These are phyloP conservation scores for Hexactinellida sp. DNA, from an alignment of 37 sponge, comb jelly and placozoan genomes.

Conservation along the genomic window DNA sequence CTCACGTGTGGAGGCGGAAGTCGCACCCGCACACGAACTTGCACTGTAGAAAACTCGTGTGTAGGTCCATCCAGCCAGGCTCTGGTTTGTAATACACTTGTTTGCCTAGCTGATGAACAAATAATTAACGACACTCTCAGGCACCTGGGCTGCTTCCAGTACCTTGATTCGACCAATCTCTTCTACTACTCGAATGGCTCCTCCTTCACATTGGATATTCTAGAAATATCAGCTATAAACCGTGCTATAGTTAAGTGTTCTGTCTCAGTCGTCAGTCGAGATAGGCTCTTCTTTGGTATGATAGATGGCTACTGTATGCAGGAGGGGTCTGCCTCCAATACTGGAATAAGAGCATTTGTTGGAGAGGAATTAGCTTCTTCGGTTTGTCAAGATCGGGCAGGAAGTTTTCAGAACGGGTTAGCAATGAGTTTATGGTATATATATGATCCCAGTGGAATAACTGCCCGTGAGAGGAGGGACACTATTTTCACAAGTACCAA, in stretches of 20 bases:
- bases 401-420: not conserved
- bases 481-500: not conserved
- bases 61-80: slow-evolving; percentile 7
- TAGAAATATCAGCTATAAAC: not conserved
- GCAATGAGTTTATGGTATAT: not conserved
- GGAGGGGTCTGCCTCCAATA: not conserved
- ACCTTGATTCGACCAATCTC: not conserved
- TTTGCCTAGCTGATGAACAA: not conserved
- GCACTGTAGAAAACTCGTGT: slow-evolving; percentile 35
- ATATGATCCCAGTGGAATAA: not conserved
- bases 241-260: not conserved
- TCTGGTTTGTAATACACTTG: not conserved
- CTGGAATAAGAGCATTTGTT: not conserved
- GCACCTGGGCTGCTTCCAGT: not conserved
- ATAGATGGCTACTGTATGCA: not conserved
- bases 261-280: not conserved
- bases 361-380: not conserved
- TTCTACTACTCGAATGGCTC: not conserved
- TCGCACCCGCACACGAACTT: slow-evolving; percentile 25
- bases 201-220: not conserved
- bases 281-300: not conserved
- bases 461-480: not conserved
- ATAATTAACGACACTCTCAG: not conserved
- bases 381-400: not conserved
- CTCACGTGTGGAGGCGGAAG: slow-evolving; percentile 50